Evolutionary conservation across 1,140 invertebrate genomes (phyloP), one percentile per base, ranked within the genome.

Genomic region (Hormaphis cornu): DNA sequence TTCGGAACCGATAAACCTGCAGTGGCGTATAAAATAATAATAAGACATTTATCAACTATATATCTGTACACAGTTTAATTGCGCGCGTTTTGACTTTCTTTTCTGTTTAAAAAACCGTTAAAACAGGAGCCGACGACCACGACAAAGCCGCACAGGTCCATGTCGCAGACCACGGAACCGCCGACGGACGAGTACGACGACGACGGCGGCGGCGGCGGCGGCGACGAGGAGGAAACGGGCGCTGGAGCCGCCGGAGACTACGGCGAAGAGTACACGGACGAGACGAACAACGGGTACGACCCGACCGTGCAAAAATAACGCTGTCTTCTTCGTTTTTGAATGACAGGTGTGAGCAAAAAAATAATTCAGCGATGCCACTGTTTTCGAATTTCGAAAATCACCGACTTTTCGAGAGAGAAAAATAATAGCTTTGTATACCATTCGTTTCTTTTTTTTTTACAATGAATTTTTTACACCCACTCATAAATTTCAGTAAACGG

Each of bases 101-200:
- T n/a, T n/a, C n/a, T n/a, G n/a, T n/a, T n/a, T n/a, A n/a, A n/a
- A n/a, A n/a, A n/a, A n/a, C n/a, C n/a, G n/a, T n/a, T n/a, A 46
- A 22, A 16, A 26, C 30, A 66, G 61, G 61, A 66, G 24, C 24
- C 44, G 26, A 66, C 61, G 12, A 66, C 61, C 10, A 66, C 61
- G 18, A 66, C 61, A 16, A 66, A 66, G 24, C 35, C 61, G 18
- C 50, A 66, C 44, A 10, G 61, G 10, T 66, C 54, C n/a, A 33
- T 35, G 52, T 54, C 58, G n/a, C 61, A 50, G 40, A 66, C 61
- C 12, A 66, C 61, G 2, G 61, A 66, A 16, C 5, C 61, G 14
- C 61, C 61, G 3, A 3, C 42, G n/a, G 61, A 66, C 18, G 61
- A 48, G 2, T 66, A 66, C 14, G 61, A 66, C 28, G 61, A 66